Conservation (phyloP, 1,140 invertebrate genomes). For the Parasteatoda tepidariorum region DNA sequence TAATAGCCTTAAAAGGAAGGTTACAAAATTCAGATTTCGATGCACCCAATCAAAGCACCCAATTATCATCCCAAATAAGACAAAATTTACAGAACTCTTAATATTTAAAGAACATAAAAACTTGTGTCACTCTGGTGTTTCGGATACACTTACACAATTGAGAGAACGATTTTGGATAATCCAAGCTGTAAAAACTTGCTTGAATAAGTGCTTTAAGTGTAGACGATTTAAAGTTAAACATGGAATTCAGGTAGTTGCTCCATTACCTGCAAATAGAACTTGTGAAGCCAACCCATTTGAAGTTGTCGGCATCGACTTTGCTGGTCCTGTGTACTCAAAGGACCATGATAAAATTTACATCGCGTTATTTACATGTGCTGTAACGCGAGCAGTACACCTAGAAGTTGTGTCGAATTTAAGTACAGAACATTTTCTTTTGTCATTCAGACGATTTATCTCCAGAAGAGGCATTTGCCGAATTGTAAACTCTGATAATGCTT, state of each 20-base stretch:
- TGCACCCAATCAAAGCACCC: background rate
- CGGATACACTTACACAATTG: no score
- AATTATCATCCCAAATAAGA: no score
- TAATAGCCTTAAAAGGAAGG: no score
- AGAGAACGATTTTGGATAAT: no score
- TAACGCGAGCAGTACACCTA: no score
- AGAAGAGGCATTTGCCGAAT: background rate
- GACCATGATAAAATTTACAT: background rate
- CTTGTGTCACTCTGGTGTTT: no score
- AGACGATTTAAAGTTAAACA: background rate
- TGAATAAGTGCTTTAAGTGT: background rate
- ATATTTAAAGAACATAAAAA: no score
- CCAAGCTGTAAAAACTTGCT: background rate
- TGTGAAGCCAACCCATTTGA: background rate
- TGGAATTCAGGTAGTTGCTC: background rate
- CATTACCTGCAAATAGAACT: conserved; percentile 1
- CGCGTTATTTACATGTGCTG: no score
- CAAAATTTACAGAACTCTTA: no score
- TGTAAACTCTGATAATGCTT: conserved; percentile 16
- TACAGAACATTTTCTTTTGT: background rate
- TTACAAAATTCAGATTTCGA: no score
- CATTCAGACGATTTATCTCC: background rate
- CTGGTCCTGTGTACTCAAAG: background rate
- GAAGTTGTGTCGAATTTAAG: background rate
- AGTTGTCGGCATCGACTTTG: background rate